Conservation (phyloP, 2,888 invertebrate genomes). For the Bhutanitis thaidina region DNA sequence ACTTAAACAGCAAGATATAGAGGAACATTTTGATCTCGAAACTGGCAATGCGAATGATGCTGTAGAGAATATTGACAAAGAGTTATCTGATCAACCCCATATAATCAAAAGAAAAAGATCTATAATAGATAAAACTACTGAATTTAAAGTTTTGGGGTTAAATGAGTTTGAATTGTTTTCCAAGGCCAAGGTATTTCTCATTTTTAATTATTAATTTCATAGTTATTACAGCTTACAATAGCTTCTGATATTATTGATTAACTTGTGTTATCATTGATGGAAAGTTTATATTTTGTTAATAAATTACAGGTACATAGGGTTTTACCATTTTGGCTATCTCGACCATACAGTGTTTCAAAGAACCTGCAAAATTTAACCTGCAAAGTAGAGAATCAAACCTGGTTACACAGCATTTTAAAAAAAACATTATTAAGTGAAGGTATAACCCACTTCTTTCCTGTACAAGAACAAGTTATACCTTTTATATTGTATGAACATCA, state of each 20-base stretch:
- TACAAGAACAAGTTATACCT: constrained; percentile 88
- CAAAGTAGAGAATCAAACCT: constrained; percentile 77
- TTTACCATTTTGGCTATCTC: constrained; percentile 92
- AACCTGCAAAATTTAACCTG: constrained; percentile 80
- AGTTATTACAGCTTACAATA: too few species aligned
- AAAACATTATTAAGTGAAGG: constrained; percentile 83
- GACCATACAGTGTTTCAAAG: constrained; percentile 88
- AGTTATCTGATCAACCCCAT: constrained; percentile 12
- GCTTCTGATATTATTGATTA: too few species aligned
- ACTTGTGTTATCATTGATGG: too few species aligned
- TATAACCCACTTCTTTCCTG: constrained; percentile 90
- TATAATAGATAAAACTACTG: constrained; percentile 34
- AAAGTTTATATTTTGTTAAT: too few species aligned
- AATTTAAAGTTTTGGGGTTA: constrained; percentile 85
- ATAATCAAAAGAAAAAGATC: constrained; percentile 21
- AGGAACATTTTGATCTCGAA: constrained; percentile 29
- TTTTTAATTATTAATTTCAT: too few species aligned
- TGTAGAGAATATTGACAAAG: constrained; percentile 1
- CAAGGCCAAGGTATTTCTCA: constrained; percentile 69
- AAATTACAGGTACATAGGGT: constrained; percentile 84
- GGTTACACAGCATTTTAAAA: constrained; percentile 82
- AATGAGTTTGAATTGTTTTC: constrained; percentile 81
- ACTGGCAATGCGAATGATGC: constrained; percentile 11
- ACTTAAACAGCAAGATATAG: constrained; percentile 29
- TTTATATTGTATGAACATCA: constrained; percentile 84